A percentile compares a stretch with the other conserved stretches of the same genome.
Conservation (phyloP, 64 coral and sea anemone genomes). For the Montipora efflorescens region DNA sequence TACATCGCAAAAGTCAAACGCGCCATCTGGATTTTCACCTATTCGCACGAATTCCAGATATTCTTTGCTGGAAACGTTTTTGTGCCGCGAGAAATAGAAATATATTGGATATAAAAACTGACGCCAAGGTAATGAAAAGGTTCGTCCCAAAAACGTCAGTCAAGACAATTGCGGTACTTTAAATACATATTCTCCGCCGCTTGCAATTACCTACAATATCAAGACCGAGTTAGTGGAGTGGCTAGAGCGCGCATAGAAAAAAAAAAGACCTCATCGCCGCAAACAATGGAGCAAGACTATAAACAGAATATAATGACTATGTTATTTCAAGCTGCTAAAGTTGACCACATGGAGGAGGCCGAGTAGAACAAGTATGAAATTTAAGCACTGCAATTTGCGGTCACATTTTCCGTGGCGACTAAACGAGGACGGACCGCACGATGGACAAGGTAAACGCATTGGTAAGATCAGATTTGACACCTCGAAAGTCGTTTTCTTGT, state of each 20-base stretch:
- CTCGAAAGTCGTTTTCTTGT: neutral
- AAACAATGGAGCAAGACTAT: neutral
- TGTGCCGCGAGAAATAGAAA: neutral
- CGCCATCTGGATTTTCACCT: neutral
- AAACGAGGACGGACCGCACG: neutral
- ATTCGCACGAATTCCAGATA: neutral
- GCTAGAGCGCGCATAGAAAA: neutral
- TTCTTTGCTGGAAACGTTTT: neutral
- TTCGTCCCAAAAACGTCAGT: constrained; percentile 10
- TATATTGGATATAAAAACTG: neutral
- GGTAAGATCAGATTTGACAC: neutral
- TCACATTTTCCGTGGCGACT: constrained; percentile 36
- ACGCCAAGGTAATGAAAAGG: neutral
- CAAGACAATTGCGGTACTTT: constrained; percentile 7
- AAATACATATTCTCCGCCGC: constrained; percentile 6
- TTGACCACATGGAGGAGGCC: neutral
- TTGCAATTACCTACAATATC: constrained; percentile 40
- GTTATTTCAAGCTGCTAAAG: constrained; percentile 14
- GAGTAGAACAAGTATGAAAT: constrained; percentile 26
- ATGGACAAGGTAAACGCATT: neutral
- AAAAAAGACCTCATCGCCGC: neutral
- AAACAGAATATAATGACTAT: neutral
- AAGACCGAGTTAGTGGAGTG: neutral
- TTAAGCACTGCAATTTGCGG: neutral
- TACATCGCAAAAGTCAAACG: neutral